These are phyloP conservation scores for Distichodus sexfasciatus DNA, from an alignment of 2,797 vertebrate genomes.

Conservation along the genomic window DNA sequence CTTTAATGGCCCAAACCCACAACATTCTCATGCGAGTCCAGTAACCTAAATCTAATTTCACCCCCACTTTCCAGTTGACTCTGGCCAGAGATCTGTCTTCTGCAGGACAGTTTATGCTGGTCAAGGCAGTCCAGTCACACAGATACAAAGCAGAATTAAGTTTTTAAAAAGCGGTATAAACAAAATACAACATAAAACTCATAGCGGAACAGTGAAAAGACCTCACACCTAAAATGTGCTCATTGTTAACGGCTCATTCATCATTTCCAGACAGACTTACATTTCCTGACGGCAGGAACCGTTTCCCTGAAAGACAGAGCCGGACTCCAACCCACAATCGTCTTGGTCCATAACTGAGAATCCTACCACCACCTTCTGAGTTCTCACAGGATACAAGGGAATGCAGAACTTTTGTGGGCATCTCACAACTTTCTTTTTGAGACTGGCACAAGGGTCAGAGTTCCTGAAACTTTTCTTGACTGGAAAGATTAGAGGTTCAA, in stretches of 20 bases:
- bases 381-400: neutral
- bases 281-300: too few relatives aligned
- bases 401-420: neutral
- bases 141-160: neutral
- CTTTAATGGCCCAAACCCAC: slow-evolving; percentile 13
- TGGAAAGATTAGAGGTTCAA: too few relatives aligned
- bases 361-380: too few relatives aligned
- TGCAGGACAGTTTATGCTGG: neutral
- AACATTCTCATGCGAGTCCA: slow-evolving; percentile 20
- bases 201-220: neutral
- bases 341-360: too few relatives aligned
- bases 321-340: too few relatives aligned
- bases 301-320: too few relatives aligned
- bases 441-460: too few relatives aligned
- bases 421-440: neutral
- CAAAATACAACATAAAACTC: neutral
- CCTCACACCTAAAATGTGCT: neutral
- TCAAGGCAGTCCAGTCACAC: neutral
- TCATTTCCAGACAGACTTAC: too few relatives aligned
- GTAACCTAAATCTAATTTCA: slow-evolving; percentile 27
- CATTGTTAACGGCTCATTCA: neutral
- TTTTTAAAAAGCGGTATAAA: neutral
- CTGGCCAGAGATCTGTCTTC: neutral
- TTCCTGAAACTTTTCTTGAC: too few relatives aligned
- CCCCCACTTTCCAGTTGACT: neutral